phyloP scores from a whole-genome alignment of 2,888 invertebrate genomes.

The Macrophya annulata region DNA sequence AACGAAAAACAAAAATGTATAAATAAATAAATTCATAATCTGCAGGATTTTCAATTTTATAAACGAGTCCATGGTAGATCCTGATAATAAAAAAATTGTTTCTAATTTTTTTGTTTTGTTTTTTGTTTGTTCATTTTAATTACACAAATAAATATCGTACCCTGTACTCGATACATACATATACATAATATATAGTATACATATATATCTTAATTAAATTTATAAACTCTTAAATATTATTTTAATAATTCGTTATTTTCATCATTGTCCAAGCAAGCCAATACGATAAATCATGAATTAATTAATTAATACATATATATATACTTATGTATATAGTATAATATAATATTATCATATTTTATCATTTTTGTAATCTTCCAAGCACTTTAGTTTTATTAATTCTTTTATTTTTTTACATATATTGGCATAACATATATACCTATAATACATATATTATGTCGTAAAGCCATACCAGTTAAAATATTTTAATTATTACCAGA shows the following conservation, averaged over 20 bases:
- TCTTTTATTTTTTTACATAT: neutral
- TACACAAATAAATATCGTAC: constrained; percentile 25
- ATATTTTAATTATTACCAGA: constrained; percentile 12
- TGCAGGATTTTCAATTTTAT: neutral
- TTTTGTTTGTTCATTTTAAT: neutral
- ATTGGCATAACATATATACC: neutral
- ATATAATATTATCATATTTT: neutral
- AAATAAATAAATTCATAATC: neutral
- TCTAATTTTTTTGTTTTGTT: neutral
- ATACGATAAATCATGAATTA: neutral
- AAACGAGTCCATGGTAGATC: neutral
- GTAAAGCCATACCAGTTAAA: constrained; percentile 8
- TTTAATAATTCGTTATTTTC: constrained; percentile 43
- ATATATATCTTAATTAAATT: constrained; percentile 16
- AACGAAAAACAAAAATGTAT: neutral
- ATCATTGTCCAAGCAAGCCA: constrained; percentile 49
- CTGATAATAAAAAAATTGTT: neutral
- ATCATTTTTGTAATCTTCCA: neutral
- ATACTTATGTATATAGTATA: neutral
- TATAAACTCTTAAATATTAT: constrained; percentile 31
- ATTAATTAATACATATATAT: too few species aligned
- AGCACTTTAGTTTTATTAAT: constrained; percentile 20
- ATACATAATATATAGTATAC: neutral
- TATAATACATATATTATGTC: neutral
- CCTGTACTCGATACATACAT: constrained; percentile 8